Evolutionary conservation across 2,888 invertebrate genomes (phyloP), one percentile per base, ranked within the genome.

Genomic region (Drosophila percnosoma): DNA sequence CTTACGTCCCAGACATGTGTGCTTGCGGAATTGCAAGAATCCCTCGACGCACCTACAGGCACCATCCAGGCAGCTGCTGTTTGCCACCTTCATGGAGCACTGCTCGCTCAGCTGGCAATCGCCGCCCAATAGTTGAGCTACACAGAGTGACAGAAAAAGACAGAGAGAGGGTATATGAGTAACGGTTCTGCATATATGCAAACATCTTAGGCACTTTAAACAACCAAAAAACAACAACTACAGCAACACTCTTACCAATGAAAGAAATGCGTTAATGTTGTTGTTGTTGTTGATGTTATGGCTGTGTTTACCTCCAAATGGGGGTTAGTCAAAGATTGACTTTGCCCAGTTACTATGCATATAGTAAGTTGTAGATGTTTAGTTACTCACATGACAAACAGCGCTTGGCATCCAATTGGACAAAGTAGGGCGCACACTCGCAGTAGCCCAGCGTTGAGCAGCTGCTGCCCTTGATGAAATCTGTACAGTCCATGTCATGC

Each of bases 1-100:
- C 97, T 97, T 95, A 98, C 98, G 97, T 92, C 96, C 96, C 64
- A 98, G 95, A 92, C 98, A 98, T 49, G 97, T 98, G 93, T 98
- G 98, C 91, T 97, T 96, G 91, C 97, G 95, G 94, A 97, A 97
- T 92, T 97, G 97, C 75, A 98, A 94, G 93, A 96, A 97, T 80
- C 97, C 97, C 87, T 96, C 96, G 68, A 96, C 95, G 93, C 98
- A 98, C 51, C 96, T 95, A 91, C 98, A 98, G 55, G 96, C 95
- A 42, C 97, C 97, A 68, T 97, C 96, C 83, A 96, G 93, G 88
- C 98, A 98, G 78, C 96, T 96, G 92, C 97, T 97, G 94, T 97
- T 97, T 24, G 97, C 96, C 63, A 98, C 98, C 93, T 97, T 97
- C 93, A 97, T 94, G 31, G 96, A 96, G 91, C 98, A 98, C 92